Percentiles rank a stretch among this genome's conserved stretches.
Conservation (phyloP, 2,113 vertebrate genomes). For the Atlantisia rogersi region DNA sequence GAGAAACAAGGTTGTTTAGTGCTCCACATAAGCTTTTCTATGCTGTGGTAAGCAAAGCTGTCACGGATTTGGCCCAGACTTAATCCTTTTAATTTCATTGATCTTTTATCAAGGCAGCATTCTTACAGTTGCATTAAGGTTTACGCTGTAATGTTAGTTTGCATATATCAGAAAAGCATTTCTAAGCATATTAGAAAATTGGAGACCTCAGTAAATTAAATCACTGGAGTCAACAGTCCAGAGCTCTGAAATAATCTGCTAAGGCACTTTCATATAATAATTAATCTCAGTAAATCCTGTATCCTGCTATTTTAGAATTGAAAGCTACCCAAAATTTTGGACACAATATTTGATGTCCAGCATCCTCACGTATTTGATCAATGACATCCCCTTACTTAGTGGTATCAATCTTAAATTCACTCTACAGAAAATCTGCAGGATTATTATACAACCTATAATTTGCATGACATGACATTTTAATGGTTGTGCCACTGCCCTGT, state of each 20-base stretch:
- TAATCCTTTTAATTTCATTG: conserved; percentile 71
- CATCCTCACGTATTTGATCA: background rate
- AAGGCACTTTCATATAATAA: conserved; percentile 45
- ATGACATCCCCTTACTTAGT: background rate
- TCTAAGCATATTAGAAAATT: conserved; percentile 62
- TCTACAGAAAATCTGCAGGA: background rate
- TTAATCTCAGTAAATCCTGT: conserved; percentile 58
- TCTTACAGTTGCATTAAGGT: conserved; percentile 35
- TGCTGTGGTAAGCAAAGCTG: conserved; percentile 62
- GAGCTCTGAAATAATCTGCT: conserved; percentile 53
- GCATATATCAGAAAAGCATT: conserved; percentile 57
- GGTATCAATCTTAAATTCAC: background rate
- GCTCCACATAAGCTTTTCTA: conserved; percentile 17
- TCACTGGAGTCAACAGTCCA: conserved; percentile 58
- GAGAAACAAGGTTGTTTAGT: conserved; percentile 32
- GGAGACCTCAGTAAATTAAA: conserved; percentile 53
- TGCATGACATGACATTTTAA: background rate
- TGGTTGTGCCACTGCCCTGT: background rate
- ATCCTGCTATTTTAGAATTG: background rate
- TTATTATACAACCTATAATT: background rate
- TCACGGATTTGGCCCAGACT: conserved; percentile 11
- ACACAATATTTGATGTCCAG: conserved; percentile 16
- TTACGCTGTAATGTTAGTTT: conserved; percentile 10
- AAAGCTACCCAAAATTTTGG: conserved; percentile 16
- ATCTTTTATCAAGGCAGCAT: conserved; percentile 63